A percentile compares a stretch with the other conserved stretches of the same genome.
Conservation (phyloP, 2,113 vertebrate genomes). For the Lycocorax pyrrhopterus region DNA sequence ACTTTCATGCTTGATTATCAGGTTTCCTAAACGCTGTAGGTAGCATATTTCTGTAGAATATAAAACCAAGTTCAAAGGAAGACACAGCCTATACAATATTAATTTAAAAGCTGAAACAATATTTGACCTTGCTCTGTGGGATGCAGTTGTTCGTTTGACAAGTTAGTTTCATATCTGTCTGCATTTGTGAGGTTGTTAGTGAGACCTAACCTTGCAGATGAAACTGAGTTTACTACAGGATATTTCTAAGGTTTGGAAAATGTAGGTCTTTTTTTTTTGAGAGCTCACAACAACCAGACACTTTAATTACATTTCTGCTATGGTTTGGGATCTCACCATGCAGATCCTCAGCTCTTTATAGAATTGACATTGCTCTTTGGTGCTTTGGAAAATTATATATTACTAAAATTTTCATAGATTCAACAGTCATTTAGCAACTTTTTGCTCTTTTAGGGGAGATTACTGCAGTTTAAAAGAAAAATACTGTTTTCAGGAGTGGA, state of each 20-base stretch:
- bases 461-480: not conserved
- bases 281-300: not conserved
- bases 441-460: not conserved
- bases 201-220: not conserved
- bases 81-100: constrained; percentile 4
- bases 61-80: constrained; percentile 32
- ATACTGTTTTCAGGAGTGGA: not conserved
- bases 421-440: not conserved
- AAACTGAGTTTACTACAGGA: not conserved
- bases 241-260: not conserved
- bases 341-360: not conserved
- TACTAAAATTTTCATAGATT: not conserved
- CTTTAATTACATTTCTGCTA: not conserved
- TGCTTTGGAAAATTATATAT: not conserved
- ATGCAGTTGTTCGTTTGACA: not conserved
- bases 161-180: not conserved
- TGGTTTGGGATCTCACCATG: not conserved
- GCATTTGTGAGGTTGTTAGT: not conserved
- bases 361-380: not conserved
- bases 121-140: constrained; percentile 28
- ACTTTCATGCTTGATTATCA: constrained; percentile 20
- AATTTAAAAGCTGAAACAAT: constrained; percentile 13
- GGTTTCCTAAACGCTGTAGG: constrained; percentile 8
- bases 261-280: not conserved
- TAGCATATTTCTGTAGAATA: not conserved